These are phyloP conservation scores for Steromphala cineraria DNA, from an alignment of 2,888 invertebrate species.

Conservation along the genomic window DNA sequence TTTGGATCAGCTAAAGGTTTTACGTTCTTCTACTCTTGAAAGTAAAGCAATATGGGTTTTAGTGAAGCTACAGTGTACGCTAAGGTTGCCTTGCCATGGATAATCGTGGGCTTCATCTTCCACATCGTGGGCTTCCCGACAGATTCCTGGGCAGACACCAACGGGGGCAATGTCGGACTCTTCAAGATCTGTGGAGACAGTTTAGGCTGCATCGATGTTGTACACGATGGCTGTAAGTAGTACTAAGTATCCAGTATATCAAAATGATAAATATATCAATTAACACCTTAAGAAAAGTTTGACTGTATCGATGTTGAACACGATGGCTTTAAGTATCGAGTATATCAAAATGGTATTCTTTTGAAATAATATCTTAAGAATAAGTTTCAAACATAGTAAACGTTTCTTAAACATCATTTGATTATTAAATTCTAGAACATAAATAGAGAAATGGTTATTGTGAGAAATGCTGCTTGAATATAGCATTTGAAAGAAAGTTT, in stretches of 20 bases:
- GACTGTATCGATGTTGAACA: not conserved
- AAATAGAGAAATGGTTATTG: no score
- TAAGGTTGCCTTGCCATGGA: not conserved
- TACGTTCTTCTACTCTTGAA: not conserved
- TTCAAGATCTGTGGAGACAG: not conserved
- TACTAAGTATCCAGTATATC: no score
- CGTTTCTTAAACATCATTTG: no score
- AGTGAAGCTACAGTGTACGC: not conserved
- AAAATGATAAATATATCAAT: no score
- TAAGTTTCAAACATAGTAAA: no score
- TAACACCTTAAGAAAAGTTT: not conserved
- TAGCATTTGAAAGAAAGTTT: no score
- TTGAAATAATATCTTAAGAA: no score
- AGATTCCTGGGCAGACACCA: not conserved
- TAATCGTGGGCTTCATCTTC: not conserved
- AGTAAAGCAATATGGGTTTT: not conserved
- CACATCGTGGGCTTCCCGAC: not conserved
- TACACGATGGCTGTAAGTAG: not conserved
- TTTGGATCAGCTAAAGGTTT: no score
- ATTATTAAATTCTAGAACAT: no score
- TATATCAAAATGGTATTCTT: no score
- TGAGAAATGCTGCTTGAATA: no score
- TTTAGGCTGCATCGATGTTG: not conserved
- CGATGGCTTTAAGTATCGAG: not conserved
- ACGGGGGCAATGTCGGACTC: not conserved